Conservation (phyloP, 1,140 invertebrate genomes). For the Diorhabda sublineata region DNA sequence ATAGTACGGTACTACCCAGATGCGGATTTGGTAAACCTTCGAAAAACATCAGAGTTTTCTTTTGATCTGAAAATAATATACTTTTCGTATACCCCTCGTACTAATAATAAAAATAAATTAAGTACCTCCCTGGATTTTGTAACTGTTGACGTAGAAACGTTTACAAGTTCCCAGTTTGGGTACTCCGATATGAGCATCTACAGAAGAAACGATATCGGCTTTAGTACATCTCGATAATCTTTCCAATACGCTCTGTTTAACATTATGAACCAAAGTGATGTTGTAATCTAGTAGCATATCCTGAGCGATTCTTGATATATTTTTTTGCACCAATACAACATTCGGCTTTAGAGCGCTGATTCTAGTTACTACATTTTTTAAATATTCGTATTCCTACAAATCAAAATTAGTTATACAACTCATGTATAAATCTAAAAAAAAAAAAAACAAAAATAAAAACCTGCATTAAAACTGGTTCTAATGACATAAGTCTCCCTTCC, state of each 20-base stretch:
- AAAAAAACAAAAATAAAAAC: constrained; percentile 47
- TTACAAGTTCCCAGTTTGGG: constrained; percentile 84
- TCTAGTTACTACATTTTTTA: constrained; percentile 82
- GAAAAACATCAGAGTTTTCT: constrained; percentile 90
- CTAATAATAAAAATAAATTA: neutral
- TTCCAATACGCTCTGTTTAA: constrained; percentile 81
- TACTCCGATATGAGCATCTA: constrained; percentile 81
- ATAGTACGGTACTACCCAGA: constrained; percentile 83
- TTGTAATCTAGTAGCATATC: constrained; percentile 75
- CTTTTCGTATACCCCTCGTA: neutral
- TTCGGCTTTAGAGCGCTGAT: constrained; percentile 81
- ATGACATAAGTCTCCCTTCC: constrained; percentile 83
- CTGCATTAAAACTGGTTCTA: constrained; percentile 89
- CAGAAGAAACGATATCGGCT: constrained; percentile 83
- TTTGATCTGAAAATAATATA: constrained; percentile 49
- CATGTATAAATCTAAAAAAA: neutral
- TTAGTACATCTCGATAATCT: constrained; percentile 77
- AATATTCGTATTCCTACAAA: constrained; percentile 80
- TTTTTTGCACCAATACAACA: constrained; percentile 85
- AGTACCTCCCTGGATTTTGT: constrained; percentile 52
- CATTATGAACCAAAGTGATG: constrained; percentile 84
- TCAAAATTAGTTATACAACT: constrained; percentile 14
- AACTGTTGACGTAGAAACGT: constrained; percentile 75
- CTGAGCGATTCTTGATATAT: constrained; percentile 84
- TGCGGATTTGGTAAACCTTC: constrained; percentile 82